Base-by-base conservation (phyloP, 1,140 invertebrate genomes). In the Diploscapter pachys region DNA sequence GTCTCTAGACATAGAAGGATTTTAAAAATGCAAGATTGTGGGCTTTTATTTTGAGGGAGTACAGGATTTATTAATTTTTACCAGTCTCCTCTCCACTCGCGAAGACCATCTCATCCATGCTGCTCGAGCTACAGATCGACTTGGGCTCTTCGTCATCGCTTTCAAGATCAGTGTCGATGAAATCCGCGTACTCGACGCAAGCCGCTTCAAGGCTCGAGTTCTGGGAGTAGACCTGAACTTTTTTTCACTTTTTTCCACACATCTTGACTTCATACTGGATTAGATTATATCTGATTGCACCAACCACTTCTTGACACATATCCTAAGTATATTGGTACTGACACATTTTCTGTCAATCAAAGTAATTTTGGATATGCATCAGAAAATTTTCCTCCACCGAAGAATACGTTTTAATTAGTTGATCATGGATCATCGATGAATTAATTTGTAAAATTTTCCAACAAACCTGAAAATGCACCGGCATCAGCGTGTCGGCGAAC, bases 401-500 rank as follows among this genome's bases (percentile, higher is more conserved):
- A 31, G 31, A 31, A 31, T 31, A 31, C 31, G 31, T 31, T 31
- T 31, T 31, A 31, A 31, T 31, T 31, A 31, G 31, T 31, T 31
- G 31, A 31, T 31, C 31, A 31, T 31, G 31, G 2, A 11, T 59
- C 55, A 54, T 62, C 59, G 77, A 59, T 49, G 6, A 53, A 54
- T 5, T 50, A 76, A 8, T 50, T 8, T 5, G 71, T 31, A 70
- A 5, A 48, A 5, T 9, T 5, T 48, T n/a, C 4, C 50, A 31
- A 31, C 31, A 31, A 31, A 78, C 77, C 62, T 52, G 89, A 83
- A 98, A 98, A 63, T 91, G 89, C 52, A 99, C 92, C 0, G 93
- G 91, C 78, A 97, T 94, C 48, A 99, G 87, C 4, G 89, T 88
- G 72, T 94, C 91, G 8, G 92, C 90, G 78, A 89, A 91, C 96